Percentiles rank a stretch among this genome's conserved stretches.
These are phyloP conservation scores for Caenorhabditis sp. DNA, from an alignment of 2,888 invertebrate species.

Conservation along the genomic window DNA sequence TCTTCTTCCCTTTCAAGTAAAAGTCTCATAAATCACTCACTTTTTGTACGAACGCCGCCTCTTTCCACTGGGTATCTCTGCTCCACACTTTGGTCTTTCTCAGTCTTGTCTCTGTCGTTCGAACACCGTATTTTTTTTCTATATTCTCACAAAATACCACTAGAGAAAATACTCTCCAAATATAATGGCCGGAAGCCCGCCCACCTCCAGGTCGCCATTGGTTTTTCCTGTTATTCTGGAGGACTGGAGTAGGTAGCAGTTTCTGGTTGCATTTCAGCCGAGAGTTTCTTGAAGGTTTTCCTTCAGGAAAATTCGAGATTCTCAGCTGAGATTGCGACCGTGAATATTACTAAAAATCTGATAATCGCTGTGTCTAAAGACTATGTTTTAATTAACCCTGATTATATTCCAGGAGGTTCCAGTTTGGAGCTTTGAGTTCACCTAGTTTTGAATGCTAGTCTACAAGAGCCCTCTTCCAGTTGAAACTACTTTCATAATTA, in stretches of 20 bases:
- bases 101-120: not conserved
- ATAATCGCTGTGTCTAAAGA: no score
- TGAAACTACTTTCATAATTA: no score
- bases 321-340: no score
- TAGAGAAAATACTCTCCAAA: constrained; percentile 1
- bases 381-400: no score
- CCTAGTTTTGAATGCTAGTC: no score
- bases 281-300: not conserved
- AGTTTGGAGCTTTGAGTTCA: no score
- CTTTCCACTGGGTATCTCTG: constrained; percentile 29
- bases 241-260: not conserved
- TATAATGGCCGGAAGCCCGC: constrained; percentile 51
- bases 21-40: constrained; percentile 63
- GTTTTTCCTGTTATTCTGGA: not conserved
- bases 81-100: not conserved
- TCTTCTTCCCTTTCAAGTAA: constrained; percentile 30
- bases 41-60: constrained; percentile 51
- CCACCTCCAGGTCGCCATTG: not conserved
- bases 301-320: no score
- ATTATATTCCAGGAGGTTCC: no score
- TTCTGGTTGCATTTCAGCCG: not conserved
- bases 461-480: no score
- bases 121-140: constrained; percentile 10
- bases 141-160: constrained; percentile 21
- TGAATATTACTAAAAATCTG: no score